Conservation (phyloP, 2,888 invertebrate species). For the Byasa hedistus region DNA sequence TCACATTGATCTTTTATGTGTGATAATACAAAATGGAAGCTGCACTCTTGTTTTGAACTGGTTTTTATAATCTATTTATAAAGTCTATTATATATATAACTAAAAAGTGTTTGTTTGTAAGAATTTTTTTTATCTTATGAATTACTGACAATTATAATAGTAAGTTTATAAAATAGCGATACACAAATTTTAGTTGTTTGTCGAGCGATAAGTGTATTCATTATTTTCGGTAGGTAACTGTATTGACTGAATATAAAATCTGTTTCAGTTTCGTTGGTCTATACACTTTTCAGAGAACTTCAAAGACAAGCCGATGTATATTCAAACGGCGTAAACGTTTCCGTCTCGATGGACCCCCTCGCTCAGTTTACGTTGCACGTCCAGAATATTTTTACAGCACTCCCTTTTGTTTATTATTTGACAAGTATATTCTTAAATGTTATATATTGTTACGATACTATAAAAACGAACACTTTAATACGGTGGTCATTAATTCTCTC, state of each 20-base stretch:
- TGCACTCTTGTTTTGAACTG: too few relatives aligned
- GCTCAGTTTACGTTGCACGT: background rate
- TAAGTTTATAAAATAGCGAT: too few relatives aligned
- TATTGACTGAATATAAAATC: background rate
- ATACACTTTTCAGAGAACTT: conserved; percentile 1
- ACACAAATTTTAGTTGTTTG: too few relatives aligned
- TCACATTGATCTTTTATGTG: too few relatives aligned
- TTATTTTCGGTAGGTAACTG: background rate
- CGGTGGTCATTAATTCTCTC: background rate
- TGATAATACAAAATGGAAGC: too few relatives aligned
- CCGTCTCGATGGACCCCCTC: conserved; percentile 11
- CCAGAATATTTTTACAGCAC: conserved; percentile 9
- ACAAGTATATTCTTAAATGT: background rate
- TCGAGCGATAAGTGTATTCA: background rate
- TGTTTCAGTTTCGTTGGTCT: background rate
- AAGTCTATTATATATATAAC: too few relatives aligned
- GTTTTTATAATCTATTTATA: too few relatives aligned
- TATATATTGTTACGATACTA: background rate
- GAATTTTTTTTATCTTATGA: too few relatives aligned
- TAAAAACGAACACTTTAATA: background rate
- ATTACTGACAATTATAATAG: too few relatives aligned
- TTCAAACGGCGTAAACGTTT: conserved; percentile 18
- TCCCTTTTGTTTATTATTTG: background rate
- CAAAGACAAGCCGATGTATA: conserved; percentile 19
- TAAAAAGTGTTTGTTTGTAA: too few relatives aligned